Conservation (phyloP, 2,797 vertebrate species). For the Myiotriccus ornatus region DNA sequence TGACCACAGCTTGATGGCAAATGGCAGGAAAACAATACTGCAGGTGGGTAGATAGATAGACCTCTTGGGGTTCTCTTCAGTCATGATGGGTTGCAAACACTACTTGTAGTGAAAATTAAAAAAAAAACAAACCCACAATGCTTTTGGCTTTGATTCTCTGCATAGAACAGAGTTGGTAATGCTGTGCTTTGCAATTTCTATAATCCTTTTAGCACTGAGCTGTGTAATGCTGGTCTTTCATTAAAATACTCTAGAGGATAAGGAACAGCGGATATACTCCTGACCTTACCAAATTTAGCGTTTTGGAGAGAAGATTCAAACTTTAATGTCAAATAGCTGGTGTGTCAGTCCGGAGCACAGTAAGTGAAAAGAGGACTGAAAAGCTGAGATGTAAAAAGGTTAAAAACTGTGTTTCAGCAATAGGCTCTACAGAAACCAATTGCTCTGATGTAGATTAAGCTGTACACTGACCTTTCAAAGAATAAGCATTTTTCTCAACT, state of each 20-base stretch:
- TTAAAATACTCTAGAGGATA: conserved; percentile 33
- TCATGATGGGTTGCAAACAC: not conserved
- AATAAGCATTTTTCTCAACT: conserved; percentile 70
- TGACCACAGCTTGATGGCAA: conserved; percentile 12
- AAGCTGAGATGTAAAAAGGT: conserved; percentile 68
- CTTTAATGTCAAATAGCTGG: conserved; percentile 29
- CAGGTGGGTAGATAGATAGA: not conserved
- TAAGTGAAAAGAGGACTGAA: conserved; percentile 22
- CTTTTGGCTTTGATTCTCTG: not conserved
- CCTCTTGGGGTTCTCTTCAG: not conserved
- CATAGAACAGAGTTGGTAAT: not conserved
- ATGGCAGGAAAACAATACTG: conserved; percentile 16
- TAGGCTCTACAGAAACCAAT: conserved; percentile 49
- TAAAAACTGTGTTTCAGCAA: conserved; percentile 71
- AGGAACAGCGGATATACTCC: not conserved
- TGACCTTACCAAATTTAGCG: conserved; percentile 42
- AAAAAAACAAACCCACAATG: not conserved
- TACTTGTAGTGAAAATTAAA: not conserved
- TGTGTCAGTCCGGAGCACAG: not conserved
- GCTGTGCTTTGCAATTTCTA: conserved; percentile 18
- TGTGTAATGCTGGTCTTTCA: conserved; percentile 32
- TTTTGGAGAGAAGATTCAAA: conserved; percentile 36
- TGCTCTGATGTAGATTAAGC: conserved; percentile 62
- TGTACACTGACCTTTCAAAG: conserved; percentile 73
- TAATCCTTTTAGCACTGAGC: conserved; percentile 55